phyloP scores from a whole-genome alignment of 2,888 invertebrate species.

The Archips xylosteana region DNA sequence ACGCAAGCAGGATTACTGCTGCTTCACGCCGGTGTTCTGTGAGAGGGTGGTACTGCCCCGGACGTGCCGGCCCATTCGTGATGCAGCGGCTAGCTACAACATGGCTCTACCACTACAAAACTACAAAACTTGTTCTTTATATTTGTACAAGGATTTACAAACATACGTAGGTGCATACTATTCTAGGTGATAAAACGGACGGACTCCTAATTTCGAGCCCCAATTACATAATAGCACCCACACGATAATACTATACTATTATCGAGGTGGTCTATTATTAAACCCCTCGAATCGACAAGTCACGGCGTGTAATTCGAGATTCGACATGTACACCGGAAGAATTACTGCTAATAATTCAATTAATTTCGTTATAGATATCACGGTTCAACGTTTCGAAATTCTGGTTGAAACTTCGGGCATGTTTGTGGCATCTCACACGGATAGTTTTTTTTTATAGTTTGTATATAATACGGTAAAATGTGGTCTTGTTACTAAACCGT shows the following conservation, averaged over 20 bases:
- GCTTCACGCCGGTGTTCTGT: too few species aligned
- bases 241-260: slow-evolving; percentile 33
- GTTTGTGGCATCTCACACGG: too few species aligned
- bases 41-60: too few species aligned
- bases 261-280: slow-evolving; percentile 30
- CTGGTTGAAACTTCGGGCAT: neutral
- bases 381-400: neutral
- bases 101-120: too few species aligned
- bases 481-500: too few species aligned
- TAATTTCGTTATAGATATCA: slow-evolving; percentile 20
- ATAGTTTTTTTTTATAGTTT: too few species aligned
- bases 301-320: slow-evolving; percentile 29
- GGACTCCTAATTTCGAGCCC: slow-evolving; percentile 13
- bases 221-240: slow-evolving; percentile 38
- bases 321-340: slow-evolving; percentile 30
- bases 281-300: slow-evolving; percentile 20
- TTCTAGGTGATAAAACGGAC: neutral
- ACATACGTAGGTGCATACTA: neutral
- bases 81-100: too few species aligned
- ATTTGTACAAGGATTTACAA: too few species aligned
- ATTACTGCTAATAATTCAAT: slow-evolving; percentile 39
- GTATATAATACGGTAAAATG: too few species aligned
- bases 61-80: too few species aligned
- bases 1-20: too few species aligned
- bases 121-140: too few species aligned